phyloP scores from a whole-genome alignment of 2,113 vertebrate species.

The Leptocoma aspasia region DNA sequence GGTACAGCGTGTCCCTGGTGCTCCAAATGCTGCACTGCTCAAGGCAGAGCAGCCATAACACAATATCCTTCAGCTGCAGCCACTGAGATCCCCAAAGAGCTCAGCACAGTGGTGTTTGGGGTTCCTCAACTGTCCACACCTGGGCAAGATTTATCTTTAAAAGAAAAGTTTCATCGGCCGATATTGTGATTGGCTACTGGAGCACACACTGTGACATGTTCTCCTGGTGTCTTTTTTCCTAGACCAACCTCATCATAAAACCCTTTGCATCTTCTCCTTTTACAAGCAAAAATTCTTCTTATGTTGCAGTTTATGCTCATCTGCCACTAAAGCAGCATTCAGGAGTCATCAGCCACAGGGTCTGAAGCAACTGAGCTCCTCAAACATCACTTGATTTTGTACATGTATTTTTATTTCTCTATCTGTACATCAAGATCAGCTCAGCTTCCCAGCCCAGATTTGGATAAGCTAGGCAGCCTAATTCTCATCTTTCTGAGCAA shows the following conservation, averaged over 20 bases:
- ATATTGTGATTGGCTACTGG: accelerated
- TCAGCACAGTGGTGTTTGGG: not conserved
- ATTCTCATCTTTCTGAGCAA: not conserved
- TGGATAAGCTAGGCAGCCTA: not conserved
- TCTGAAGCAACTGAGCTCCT: not conserved
- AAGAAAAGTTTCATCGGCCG: not conserved
- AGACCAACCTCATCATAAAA: not conserved
- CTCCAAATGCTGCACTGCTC: accelerated
- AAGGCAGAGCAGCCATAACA: not conserved
- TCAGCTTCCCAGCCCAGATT: not conserved
- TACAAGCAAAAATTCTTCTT: not conserved
- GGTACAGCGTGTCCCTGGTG: not conserved
- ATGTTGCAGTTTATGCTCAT: not conserved
- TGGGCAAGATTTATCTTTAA: not conserved
- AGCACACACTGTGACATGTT: not conserved
- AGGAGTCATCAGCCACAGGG: not conserved
- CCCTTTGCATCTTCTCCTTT: not conserved
- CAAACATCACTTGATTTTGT: not conserved
- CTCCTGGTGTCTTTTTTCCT: not conserved
- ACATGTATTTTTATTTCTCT: not conserved
- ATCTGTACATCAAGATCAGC: not conserved
- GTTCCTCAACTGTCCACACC: not conserved
- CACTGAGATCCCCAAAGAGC: not conserved
- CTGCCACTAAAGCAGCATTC: not conserved
- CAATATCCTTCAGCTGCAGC: too few species aligned